Percentiles rank a stretch among this genome's conserved stretches.
phyloP scores from a whole-genome alignment of 2,888 invertebrate genomes.

The Aquatica leii region DNA sequence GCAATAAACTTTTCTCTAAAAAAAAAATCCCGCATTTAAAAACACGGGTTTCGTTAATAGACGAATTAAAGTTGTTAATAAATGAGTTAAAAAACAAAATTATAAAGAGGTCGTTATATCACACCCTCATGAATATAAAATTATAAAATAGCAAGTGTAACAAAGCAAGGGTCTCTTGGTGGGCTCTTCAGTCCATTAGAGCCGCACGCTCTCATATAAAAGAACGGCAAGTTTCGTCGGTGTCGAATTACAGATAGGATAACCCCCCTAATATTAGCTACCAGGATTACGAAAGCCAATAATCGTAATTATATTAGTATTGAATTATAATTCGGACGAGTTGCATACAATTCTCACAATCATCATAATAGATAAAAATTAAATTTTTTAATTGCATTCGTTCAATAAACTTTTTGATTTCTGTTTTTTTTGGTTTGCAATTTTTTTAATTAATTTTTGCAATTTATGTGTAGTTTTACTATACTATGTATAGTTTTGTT shows the following conservation, averaged over 20 bases:
- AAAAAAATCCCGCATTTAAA: too few relatives aligned
- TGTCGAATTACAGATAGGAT: slow-evolving; percentile 57
- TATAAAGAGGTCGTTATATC: not conserved
- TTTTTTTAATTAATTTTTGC: too few relatives aligned
- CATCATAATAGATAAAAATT: slow-evolving; percentile 24
- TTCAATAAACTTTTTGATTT: slow-evolving; percentile 7
- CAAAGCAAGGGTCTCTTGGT: slow-evolving; percentile 25
- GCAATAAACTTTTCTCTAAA: too few relatives aligned
- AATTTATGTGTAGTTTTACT: too few relatives aligned
- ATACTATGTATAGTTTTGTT: too few relatives aligned
- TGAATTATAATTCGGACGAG: slow-evolving; percentile 58
- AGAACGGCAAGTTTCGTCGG: slow-evolving; percentile 51
- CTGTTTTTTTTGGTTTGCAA: too few relatives aligned
- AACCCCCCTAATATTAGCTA: slow-evolving; percentile 52
- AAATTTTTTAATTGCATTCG: not conserved
- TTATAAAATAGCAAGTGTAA: slow-evolving; percentile 33
- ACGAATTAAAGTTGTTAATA: too few relatives aligned
- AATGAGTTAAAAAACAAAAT: too few relatives aligned
- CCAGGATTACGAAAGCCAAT: slow-evolving; percentile 61
- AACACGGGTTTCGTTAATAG: too few relatives aligned
- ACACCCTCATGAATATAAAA: slow-evolving; percentile 21
- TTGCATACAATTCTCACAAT: slow-evolving; percentile 53
- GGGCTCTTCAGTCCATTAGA: slow-evolving; percentile 52
- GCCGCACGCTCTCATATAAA: slow-evolving; percentile 54
- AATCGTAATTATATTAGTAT: slow-evolving; percentile 63